These are phyloP conservation scores for Pogona vitticeps DNA, from an alignment of 2,113 vertebrate species.

Conservation along the genomic window DNA sequence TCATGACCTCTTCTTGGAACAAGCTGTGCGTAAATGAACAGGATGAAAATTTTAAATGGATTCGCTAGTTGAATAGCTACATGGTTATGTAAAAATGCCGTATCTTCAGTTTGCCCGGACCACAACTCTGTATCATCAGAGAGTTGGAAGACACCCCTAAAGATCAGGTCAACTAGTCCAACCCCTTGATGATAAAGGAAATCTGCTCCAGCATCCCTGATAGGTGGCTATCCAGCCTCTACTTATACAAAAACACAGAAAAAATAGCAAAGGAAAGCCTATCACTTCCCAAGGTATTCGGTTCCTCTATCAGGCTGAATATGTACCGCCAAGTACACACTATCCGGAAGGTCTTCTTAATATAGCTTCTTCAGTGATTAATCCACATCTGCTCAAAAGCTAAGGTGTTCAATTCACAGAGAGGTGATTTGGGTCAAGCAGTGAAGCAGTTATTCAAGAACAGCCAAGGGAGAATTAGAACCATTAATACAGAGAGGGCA, in stretches of 20 bases:
- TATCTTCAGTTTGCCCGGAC: background rate
- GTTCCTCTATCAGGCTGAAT: background rate
- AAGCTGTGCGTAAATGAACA: background rate
- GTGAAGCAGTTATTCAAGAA: accelerated
- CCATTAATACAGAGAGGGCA: background rate
- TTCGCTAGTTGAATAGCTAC: background rate
- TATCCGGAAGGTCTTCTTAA: background rate
- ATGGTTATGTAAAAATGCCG: background rate
- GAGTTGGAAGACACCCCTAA: background rate
- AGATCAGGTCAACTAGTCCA: background rate
- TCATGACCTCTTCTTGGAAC: too few relatives aligned
- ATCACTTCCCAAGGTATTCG: background rate
- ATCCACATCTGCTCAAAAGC: background rate
- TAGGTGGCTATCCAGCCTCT: too few relatives aligned
- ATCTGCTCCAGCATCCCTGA: background rate
- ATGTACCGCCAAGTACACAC: too few relatives aligned
- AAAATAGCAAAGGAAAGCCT: background rate
- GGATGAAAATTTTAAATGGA: background rate
- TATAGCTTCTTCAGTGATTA: background rate
- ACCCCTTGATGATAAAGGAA: background rate
- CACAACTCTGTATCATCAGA: background rate
- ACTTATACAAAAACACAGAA: too few relatives aligned
- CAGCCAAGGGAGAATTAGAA: accelerated
- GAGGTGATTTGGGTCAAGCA: background rate
- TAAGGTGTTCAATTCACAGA: background rate